A percentile compares a stretch with the other conserved stretches of the same genome.
Conservation (phyloP, 2,888 invertebrate genomes). For the Cenopis cana region DNA sequence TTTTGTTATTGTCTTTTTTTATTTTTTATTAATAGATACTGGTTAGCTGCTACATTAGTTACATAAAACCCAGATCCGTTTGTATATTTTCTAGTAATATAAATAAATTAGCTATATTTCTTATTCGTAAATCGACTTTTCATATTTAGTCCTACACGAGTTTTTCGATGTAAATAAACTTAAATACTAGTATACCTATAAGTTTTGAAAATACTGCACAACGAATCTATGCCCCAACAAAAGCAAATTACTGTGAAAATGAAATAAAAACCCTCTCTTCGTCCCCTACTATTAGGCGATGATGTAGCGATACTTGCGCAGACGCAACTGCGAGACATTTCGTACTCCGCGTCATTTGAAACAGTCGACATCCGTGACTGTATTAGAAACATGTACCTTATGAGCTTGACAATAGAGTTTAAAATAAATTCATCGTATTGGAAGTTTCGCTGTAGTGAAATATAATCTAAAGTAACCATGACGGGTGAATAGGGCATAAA, state of each 20-base stretch:
- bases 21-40: background rate
- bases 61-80: too few species aligned
- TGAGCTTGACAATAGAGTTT: slow-evolving; percentile 40
- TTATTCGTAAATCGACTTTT: too few species aligned
- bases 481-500: slow-evolving; percentile 84
- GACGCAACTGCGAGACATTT: slow-evolving; percentile 72
- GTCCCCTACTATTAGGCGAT: slow-evolving; percentile 83
- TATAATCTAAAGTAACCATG: slow-evolving; percentile 77
- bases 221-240: slow-evolving; percentile 76
- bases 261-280: slow-evolving; percentile 78
- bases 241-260: slow-evolving; percentile 84
- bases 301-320: slow-evolving; percentile 82
- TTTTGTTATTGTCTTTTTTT: slow-evolving; percentile 44
- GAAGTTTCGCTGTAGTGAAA: slow-evolving; percentile 57
- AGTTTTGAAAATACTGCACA: slow-evolving; percentile 79
- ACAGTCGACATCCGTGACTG: slow-evolving; percentile 46
- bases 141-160: too few species aligned
- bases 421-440: slow-evolving; percentile 45
- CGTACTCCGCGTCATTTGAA: slow-evolving; percentile 60
- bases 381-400: slow-evolving; percentile 55
- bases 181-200: too few species aligned
- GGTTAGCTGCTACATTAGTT: too few species aligned
- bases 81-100: too few species aligned
- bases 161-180: slow-evolving; percentile 25
- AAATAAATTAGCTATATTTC: too few species aligned